Conservation (phyloP, 1,140 invertebrate genomes). For the Drosophila nebulosa region DNA sequence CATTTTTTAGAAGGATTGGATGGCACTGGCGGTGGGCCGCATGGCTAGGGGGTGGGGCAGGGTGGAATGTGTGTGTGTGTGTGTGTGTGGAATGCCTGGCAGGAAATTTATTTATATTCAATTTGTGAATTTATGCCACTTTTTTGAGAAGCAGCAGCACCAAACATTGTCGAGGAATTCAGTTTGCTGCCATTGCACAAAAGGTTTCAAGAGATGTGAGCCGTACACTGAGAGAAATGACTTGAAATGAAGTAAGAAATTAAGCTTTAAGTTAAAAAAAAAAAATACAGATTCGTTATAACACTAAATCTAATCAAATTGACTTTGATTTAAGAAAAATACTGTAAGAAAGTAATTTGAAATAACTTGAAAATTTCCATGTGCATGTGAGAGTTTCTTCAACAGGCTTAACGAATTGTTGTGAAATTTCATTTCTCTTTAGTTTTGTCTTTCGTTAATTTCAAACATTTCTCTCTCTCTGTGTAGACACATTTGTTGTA, state of each 20-base stretch:
- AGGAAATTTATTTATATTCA: constrained; percentile 79
- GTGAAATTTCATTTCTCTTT: not conserved
- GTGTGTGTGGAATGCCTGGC: constrained; percentile 28
- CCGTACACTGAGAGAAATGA: constrained; percentile 18
- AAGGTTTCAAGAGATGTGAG: constrained; percentile 8
- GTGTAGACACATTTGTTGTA: not conserved
- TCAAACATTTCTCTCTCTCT: not conserved
- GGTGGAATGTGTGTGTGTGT: not conserved
- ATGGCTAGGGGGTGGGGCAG: not conserved
- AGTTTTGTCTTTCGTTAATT: not conserved
- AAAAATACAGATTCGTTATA: too few relatives aligned
- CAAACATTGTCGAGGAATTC: constrained; percentile 54
- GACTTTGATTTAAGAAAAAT: too few relatives aligned
- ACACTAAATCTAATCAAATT: too few relatives aligned
- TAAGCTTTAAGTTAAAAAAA: too few relatives aligned
- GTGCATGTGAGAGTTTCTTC: too few relatives aligned
- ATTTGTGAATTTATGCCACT: constrained; percentile 68
- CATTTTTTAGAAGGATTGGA: constrained; percentile 18
- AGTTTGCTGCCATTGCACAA: constrained; percentile 38
- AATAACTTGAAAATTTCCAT: too few relatives aligned
- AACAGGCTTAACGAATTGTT: too few relatives aligned
- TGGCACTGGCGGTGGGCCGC: too few relatives aligned
- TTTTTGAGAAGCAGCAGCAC: constrained; percentile 21
- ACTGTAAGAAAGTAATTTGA: too few relatives aligned
- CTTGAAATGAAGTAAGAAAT: too few relatives aligned